phyloP scores from a whole-genome alignment of 2,888 invertebrate species.

The Lochmaea capreae region DNA sequence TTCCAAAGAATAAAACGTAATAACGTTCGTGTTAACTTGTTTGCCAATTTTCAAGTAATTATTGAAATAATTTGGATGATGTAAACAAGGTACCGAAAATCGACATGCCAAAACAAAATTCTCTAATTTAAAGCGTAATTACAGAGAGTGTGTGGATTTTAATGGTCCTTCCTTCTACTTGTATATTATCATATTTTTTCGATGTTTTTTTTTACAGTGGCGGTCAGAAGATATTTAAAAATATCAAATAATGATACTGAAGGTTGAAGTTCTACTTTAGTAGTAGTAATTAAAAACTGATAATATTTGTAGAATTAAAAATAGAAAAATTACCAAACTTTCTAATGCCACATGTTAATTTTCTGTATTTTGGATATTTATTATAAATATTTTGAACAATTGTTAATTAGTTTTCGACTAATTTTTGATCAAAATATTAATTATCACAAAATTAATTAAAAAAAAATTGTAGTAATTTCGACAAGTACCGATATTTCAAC shows the following conservation, averaged over 20 bases:
- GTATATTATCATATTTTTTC: not conserved
- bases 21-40: not conserved
- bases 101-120: not conserved
- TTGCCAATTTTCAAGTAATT: slow-evolving; percentile 7
- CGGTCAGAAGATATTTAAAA: not conserved
- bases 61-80: slow-evolving; percentile 2
- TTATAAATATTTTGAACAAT: too few relatives aligned
- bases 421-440: too few relatives aligned
- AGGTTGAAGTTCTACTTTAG: too few relatives aligned
- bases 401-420: too few relatives aligned
- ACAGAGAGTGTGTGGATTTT: not conserved
- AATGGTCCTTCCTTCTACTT: not conserved
- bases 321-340: too few relatives aligned
- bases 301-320: too few relatives aligned
- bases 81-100: not conserved
- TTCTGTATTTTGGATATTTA: too few relatives aligned
- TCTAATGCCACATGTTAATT: too few relatives aligned
- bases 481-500: not conserved
- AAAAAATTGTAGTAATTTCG: too few relatives aligned
- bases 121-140: not conserved
- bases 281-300: too few relatives aligned
- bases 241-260: not conserved
- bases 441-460: too few relatives aligned
- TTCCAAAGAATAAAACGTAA: not conserved
- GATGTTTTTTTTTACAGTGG: not conserved